phyloP scores from a whole-genome alignment of 2,113 vertebrate genomes.

The Mormyrus iriodes region DNA sequence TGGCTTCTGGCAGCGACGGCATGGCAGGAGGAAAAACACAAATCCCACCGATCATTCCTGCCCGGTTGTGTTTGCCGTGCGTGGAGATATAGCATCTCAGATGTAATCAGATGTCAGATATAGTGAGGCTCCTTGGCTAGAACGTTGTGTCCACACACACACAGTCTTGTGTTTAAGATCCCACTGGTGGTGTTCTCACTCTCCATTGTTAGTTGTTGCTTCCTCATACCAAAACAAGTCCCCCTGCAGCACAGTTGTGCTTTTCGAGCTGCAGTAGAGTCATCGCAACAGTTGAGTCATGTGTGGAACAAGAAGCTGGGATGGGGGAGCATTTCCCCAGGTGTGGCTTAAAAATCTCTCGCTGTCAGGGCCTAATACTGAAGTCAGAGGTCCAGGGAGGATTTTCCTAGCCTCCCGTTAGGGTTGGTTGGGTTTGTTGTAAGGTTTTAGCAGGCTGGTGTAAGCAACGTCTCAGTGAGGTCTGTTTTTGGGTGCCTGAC shows the following conservation, averaged over 20 bases:
- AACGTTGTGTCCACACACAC: neutral
- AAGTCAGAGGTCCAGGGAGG: neutral
- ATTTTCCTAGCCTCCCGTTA: neutral
- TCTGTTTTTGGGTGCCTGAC: neutral
- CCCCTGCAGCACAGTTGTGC: neutral
- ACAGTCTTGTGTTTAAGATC: neutral
- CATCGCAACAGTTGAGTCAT: neutral
- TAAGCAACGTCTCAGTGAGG: neutral
- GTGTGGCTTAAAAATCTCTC: neutral
- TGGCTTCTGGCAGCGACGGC: neutral
- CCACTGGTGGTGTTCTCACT: neutral
- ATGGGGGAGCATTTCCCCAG: neutral
- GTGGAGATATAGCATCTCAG: neutral
- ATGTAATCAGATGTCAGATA: neutral
- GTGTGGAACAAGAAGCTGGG: neutral
- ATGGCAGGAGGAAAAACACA: neutral
- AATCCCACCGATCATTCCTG: neutral
- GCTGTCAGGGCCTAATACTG: neutral
- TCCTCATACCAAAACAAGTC: neutral
- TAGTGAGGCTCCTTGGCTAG: neutral
- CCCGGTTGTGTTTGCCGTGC: neutral
- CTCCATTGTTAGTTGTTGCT: neutral
- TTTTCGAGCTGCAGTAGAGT: neutral
- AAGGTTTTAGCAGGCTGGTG: neutral
- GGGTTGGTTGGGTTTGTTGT: neutral